Percentiles rank a stretch among this genome's conserved stretches.
These are phyloP conservation scores for Antennarius striatus DNA, from an alignment of 2,113 vertebrate genomes.

Conservation along the genomic window DNA sequence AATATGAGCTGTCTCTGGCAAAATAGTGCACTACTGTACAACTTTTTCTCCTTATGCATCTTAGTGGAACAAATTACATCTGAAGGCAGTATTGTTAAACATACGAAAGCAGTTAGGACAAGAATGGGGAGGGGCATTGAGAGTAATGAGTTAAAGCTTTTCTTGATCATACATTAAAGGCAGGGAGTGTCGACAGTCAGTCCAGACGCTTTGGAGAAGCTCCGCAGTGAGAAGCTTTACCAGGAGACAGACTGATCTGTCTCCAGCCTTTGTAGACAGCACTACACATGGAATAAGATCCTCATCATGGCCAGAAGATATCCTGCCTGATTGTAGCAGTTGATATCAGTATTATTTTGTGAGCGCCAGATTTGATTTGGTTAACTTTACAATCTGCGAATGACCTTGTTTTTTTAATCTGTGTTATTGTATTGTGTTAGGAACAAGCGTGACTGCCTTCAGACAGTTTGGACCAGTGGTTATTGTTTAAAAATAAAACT, in stretches of 20 bases:
- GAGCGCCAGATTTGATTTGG: background rate
- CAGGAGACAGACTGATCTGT: slow-evolving; percentile 64
- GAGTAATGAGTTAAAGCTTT: slow-evolving; percentile 75
- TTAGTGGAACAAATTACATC: slow-evolving; percentile 75
- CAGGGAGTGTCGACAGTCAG: slow-evolving; percentile 74
- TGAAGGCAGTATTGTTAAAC: slow-evolving; percentile 74
- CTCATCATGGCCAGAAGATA: slow-evolving; percentile 23
- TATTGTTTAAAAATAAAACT: background rate
- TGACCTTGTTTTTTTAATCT: no score
- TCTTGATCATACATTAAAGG: slow-evolving; percentile 80
- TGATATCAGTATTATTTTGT: slow-evolving; percentile 2
- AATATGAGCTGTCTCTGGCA: background rate
- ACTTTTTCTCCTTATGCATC: slow-evolving; percentile 54
- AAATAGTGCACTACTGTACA: slow-evolving; percentile 44
- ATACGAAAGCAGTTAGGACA: slow-evolving; percentile 75
- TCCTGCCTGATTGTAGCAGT: slow-evolving; percentile 22
- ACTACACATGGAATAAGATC: slow-evolving; percentile 25
- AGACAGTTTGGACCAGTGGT: background rate
- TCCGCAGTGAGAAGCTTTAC: slow-evolving; percentile 62
- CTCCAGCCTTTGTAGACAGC: slow-evolving; percentile 55
- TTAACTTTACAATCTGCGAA: no score
- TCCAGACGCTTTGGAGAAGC: slow-evolving; percentile 74
- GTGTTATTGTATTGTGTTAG: no score
- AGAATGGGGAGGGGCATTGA: slow-evolving; percentile 67
- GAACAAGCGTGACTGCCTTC: no score